Percentiles rank a stretch among this genome's conserved stretches.
These are phyloP conservation scores for Hyles lineata DNA, from an alignment of 2,888 invertebrate genomes.

Conservation along the genomic window DNA sequence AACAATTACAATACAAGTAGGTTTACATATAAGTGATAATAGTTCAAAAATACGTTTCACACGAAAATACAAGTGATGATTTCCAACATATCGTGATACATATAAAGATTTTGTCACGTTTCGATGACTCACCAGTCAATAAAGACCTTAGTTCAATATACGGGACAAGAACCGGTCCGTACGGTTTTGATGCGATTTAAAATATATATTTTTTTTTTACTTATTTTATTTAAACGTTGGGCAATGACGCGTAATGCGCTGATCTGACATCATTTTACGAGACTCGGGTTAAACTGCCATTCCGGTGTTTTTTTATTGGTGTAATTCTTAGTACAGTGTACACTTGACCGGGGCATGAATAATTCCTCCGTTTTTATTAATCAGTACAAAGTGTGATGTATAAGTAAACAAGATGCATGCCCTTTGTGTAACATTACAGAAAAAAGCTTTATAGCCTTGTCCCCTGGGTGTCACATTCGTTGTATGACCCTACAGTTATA, in stretches of 20 bases:
- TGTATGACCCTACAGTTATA: no score
- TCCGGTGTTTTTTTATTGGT: slow-evolving; percentile 16
- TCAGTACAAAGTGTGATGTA: neutral
- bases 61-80: neutral
- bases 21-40: neutral
- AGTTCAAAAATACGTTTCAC: neutral
- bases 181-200: slow-evolving; percentile 5
- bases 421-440: neutral
- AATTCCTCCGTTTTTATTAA: neutral
- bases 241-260: slow-evolving; percentile 4
- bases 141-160: slow-evolving; percentile 31
- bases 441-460: neutral
- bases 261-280: slow-evolving; percentile 26
- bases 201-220: slow-evolving; percentile 17
- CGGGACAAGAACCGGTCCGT: slow-evolving; percentile 19
- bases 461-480: neutral
- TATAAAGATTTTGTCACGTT: neutral
- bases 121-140: slow-evolving; percentile 5
- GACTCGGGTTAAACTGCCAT: slow-evolving; percentile 18
- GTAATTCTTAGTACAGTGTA: slow-evolving; percentile 13
- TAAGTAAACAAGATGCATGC: neutral
- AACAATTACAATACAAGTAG: no score
- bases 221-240: slow-evolving; percentile 10
- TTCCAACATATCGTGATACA: neutral
- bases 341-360: neutral